Conservation (phyloP, 2,113 vertebrate species). For the Ammospiza nelsoni region DNA sequence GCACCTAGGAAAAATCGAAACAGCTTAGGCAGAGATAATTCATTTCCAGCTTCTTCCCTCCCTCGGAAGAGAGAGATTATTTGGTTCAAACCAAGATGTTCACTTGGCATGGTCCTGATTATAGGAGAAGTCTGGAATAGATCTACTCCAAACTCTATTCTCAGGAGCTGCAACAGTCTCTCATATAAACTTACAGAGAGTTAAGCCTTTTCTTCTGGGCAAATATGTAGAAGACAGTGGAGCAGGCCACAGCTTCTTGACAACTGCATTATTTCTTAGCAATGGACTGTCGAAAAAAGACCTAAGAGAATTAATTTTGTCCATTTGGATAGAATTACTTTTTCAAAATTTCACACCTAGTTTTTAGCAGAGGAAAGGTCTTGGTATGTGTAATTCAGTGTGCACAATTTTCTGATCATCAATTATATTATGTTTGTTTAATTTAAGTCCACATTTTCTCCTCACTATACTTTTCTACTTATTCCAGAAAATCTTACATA, state of each 20-base stretch:
- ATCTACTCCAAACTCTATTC: background rate
- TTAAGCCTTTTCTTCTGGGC: background rate
- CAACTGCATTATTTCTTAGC: background rate
- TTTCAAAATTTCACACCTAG: fast-evolving
- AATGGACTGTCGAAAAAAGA: background rate
- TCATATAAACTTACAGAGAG: background rate
- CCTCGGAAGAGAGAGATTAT: background rate
- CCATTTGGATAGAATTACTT: background rate
- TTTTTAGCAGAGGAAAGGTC: background rate
- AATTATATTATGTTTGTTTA: background rate
- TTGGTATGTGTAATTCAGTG: background rate
- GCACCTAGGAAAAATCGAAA: background rate
- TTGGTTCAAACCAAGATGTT: background rate
- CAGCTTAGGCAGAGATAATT: background rate
- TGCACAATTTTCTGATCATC: background rate
- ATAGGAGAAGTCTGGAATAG: background rate
- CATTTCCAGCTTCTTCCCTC: background rate
- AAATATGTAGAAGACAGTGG: background rate
- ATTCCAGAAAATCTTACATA: background rate
- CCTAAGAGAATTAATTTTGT: background rate
- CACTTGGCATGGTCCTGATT: background rate
- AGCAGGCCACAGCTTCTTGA: background rate
- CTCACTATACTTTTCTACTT: background rate
- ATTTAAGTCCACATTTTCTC: background rate
- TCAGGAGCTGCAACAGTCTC: background rate